phyloP scores from a whole-genome alignment of 2,797 vertebrate species.

The Momotus momota region DNA sequence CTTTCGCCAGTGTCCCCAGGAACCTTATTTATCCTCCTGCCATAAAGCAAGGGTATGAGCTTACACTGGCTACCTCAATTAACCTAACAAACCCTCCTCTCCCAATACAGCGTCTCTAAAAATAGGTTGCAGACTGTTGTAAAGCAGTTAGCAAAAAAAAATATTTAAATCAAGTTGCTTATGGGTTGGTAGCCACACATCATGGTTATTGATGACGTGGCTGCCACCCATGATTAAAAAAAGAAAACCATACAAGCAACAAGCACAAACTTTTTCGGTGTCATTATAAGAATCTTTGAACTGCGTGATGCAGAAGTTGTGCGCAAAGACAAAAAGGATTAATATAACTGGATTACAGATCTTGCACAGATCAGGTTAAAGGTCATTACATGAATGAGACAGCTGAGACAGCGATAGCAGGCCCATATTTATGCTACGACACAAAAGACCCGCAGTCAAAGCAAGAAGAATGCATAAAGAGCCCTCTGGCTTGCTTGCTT shows the following conservation, averaged over 20 bases:
- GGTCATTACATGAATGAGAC: background rate
- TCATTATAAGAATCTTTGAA: background rate
- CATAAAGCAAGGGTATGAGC: background rate
- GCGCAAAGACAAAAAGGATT: background rate
- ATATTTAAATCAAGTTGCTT: background rate
- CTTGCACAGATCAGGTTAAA: background rate
- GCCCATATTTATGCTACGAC: accelerated
- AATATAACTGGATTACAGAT: background rate
- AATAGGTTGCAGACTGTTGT: background rate
- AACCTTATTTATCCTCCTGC: background rate
- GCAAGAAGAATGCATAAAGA: background rate
- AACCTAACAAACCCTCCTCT: background rate
- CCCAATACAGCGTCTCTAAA: background rate
- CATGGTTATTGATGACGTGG: background rate
- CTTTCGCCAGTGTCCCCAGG: background rate
- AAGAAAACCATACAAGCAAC: background rate
- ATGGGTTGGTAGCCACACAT: background rate
- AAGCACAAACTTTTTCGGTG: background rate
- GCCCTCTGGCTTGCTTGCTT: background rate
- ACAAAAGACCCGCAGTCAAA: background rate
- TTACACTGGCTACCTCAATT: background rate
- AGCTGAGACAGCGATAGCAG: background rate
- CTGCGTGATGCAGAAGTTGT: accelerated
- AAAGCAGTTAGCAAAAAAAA: background rate
- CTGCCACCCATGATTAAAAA: background rate